Conservation (phyloP, 1,140 invertebrate species). For the Drosophila albomicans region DNA sequence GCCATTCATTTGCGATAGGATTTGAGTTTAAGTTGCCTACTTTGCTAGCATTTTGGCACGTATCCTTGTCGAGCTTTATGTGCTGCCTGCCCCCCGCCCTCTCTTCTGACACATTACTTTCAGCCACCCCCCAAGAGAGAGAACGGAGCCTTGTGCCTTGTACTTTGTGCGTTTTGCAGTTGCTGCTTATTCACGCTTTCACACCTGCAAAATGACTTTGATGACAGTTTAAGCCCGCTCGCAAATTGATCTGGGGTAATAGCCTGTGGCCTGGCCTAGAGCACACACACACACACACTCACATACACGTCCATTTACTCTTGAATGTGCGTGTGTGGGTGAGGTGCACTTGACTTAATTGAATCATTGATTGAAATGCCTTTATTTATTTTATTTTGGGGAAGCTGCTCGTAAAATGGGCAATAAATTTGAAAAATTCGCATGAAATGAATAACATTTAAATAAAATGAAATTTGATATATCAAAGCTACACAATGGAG, state of each 20-base stretch:
- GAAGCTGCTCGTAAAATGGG: background rate
- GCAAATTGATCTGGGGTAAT: constrained; percentile 18
- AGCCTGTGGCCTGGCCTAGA: constrained; percentile 4
- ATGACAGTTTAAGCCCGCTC: constrained; percentile 49
- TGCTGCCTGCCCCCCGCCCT: background rate
- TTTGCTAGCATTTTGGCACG: constrained; percentile 60
- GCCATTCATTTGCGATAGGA: constrained; percentile 42
- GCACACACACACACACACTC: too few species aligned
- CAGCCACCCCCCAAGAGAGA: background rate
- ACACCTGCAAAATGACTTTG: constrained; percentile 61
- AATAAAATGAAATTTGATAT: background rate
- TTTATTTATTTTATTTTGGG: constrained; percentile 29
- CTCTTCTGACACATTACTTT: constrained; percentile 9
- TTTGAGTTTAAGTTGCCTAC: constrained; percentile 66
- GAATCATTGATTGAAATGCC: constrained; percentile 73
- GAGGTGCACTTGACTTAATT: constrained; percentile 74
- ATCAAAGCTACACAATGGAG: background rate
- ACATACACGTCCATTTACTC: too few species aligned
- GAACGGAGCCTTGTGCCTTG: too few species aligned
- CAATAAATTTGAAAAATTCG: background rate
- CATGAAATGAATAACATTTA: background rate
- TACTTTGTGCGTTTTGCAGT: constrained; percentile 19
- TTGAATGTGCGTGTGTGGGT: constrained; percentile 23
- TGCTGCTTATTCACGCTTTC: constrained; percentile 53
- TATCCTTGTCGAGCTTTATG: constrained; percentile 20